These are phyloP conservation scores for Heliangelus exortis DNA, from an alignment of 2,797 vertebrate genomes.

Conservation along the genomic window DNA sequence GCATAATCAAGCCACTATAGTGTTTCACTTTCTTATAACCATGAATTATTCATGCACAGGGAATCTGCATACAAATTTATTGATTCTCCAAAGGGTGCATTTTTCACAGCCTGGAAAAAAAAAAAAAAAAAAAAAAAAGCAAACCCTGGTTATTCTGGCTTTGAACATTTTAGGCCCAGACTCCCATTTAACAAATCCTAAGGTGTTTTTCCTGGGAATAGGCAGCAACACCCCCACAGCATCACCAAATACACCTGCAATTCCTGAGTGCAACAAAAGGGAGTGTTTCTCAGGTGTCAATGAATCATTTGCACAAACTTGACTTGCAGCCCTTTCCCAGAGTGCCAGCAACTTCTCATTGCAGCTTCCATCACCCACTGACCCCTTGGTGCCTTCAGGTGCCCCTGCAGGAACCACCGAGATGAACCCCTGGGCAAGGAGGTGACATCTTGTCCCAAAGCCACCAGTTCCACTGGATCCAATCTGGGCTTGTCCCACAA, in stretches of 20 bases:
- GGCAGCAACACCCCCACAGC: background rate
- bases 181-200: background rate
- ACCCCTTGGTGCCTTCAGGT: background rate
- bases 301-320: background rate
- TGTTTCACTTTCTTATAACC: conserved; percentile 31
- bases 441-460: background rate
- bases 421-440: background rate
- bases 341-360: background rate
- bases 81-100: conserved; percentile 42
- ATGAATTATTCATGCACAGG: conserved; percentile 68
- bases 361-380: background rate
- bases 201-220: background rate
- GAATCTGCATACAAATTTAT: conserved; percentile 57
- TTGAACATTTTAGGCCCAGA: background rate
- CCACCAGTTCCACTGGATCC: background rate
- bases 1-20: conserved; percentile 68
- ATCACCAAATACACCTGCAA: conserved; percentile 24
- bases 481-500: background rate
- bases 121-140: background rate
- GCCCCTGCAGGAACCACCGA: background rate
- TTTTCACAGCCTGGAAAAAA: conserved; percentile 15
- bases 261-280: background rate
- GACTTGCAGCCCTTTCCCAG: background rate
- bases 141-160: background rate
- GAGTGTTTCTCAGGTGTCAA: background rate